Evolutionary conservation across 2,888 invertebrate species (phyloP), one percentile per base, ranked within the genome.

Genomic region (Heliconius cydno): DNA sequence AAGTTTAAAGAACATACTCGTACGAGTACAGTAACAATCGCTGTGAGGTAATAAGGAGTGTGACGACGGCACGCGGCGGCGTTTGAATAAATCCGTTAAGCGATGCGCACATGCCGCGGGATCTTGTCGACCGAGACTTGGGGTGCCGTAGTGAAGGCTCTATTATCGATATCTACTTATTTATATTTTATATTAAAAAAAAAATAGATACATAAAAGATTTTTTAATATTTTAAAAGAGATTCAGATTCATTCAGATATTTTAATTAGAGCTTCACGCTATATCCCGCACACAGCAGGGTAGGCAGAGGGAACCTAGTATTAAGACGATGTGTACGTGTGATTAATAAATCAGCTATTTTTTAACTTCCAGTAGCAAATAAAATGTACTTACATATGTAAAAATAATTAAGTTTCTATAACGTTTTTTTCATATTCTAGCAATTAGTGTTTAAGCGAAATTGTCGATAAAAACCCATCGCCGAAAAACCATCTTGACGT

Each of bases 11-110:
- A 30, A 22, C 19, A 52, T 72, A 34, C 34, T 34, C 34, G 34
- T 34, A 78, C 2, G 79, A 79, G 79, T 80, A 82, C 77, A 79
- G 75, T 79, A 65, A 77, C 78, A 79, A 75, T 78, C 63, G 76
- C 71, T 79, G 78, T 79, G 78, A 79, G 72, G 80, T 71, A 75
- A 82, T 79, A 77, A 76, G 77, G 77, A 79, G 81, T 77, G 79
- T 71, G 81, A 82, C 82, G 83, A 82, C 78, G 83, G 82, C 91
- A 90, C 90, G 91, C 91, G 91, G 89, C 88, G 87, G 86, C 88
- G 90, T 88, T 91, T 88, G 89, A 90, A 92, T 92, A 94, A 94
- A 94, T 94, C 94, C 94, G 94, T 94, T 94, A 94, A 91, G 91
- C 90, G 90, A 92, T 93, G 93, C 93, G 92, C 86, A 85, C 85